Base-by-base conservation (phyloP, 2,888 invertebrate species). In the Eupsilia transversa region DNA sequence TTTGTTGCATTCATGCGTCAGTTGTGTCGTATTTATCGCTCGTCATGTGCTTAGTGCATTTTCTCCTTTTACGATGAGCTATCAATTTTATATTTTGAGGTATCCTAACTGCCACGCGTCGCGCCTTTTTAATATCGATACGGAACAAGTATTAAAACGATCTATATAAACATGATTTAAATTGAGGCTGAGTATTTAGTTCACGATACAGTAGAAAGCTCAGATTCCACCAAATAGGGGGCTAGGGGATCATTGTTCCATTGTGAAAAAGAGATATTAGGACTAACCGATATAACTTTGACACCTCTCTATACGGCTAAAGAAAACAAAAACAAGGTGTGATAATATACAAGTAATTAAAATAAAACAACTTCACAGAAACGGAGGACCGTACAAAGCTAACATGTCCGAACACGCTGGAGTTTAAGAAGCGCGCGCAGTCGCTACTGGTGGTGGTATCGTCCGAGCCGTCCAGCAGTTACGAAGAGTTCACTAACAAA, bases 361-460 rank as follows among this genome's bases (percentile, higher is more conserved):
- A 54, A 54, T 54, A 14, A 54, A 54, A 56, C 54, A 30, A 30
- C 7, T 33, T 33, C 6, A 20, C 87, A 96, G 96, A 95, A 88
- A 94, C 95, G 20, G 95, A 94, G 85, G 96, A 96, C 43, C 93
- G 93, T 2, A 75, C 86, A 65, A 97, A 97, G 87, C 94, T 97
- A 88, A 96, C 95, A 78, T 95, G 96, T 95, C 91, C 94, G 0
- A 97, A 97, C 87, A 97, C 97, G 43, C 93, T 95, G 71, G 97
- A 97, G 90, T 97, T 97, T 89, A 93, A 97, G 86, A 98, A 97
- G 90, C 97, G 98, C 64, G 98, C 98, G 3, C 97, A 98, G 89
- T 99, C 98, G 4, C 96, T 99, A 41, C 97, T 99, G 78, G 98
- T 99, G 33, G 98, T 99, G 60, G 98, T 98, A 1, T 98, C 98